Evolutionary conservation across 2,888 invertebrate species (phyloP), one percentile per base, ranked within the genome.

Genomic region (Rotaria sp.): DNA sequence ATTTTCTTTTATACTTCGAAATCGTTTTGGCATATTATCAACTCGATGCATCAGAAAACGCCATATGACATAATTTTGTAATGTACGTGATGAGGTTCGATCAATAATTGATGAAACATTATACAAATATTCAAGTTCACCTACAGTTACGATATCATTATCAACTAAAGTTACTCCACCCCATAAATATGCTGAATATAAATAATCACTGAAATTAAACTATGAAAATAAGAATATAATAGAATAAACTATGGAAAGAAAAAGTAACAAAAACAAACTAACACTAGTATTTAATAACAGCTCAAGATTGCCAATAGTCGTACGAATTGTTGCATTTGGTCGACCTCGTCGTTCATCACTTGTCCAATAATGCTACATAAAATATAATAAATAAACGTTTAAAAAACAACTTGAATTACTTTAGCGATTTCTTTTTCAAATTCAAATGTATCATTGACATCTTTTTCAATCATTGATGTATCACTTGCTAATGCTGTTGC

Each of bases 11-110:
- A 94, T 94, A 85, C 94, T 94, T 90, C 95, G 94, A 90, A 96
- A 96, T 38, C 95, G 93, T 89, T 94, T 94, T 3, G 96, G 96
- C 88, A 97, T 92, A 90, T 95, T 95, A 90, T 94, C 95, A 74
- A 95, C 94, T 87, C 96, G 93, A 90, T 95, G 95, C 87, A 95
- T 91, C 86, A 92, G 91, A 87, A 93, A 92, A 86, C 95, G 93
- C 96, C 96, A 96, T 85, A 95, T 90, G 85, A 95, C 91, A 90
- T 96, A 94, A 87, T 94, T 94, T 87, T 94, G 75, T 45, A 80
- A 26, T 24, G 26, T 26, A 45, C 75, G 75, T 26, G 75, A 7
- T 45, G 75, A 8, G 7, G 45, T 45, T 80, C 26, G 75, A 26
- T 80, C 75, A 26, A 80, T 21, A 13, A 80, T 41, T 26, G 45